These are phyloP conservation scores for Drosophila eohydei DNA, from an alignment of 2,888 invertebrate species.

Conservation along the genomic window DNA sequence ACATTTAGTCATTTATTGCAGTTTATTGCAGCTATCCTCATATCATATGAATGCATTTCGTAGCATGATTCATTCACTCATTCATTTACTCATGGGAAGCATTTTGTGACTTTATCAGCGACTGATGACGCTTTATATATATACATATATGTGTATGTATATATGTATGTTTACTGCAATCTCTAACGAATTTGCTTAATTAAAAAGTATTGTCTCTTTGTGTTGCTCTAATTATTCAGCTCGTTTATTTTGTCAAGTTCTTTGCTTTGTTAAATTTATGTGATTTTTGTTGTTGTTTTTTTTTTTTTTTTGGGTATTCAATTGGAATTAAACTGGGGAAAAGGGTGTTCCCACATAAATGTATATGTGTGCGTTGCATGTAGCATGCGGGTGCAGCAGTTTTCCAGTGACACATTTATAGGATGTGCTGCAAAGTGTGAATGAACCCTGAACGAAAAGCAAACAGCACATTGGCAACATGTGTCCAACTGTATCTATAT, in stretches of 20 bases:
- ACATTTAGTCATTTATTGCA: constrained; percentile 29
- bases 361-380: not conserved
- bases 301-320: constrained; percentile 1
- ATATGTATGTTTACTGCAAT: not conserved
- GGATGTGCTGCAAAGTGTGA: constrained; percentile 36
- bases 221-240: constrained; percentile 3
- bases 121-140: constrained; percentile 1
- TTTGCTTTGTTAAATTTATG: constrained; percentile 10
- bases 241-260: constrained; percentile 2
- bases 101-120: constrained; percentile 40
- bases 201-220: constrained; percentile 15
- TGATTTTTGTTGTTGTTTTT: not conserved
- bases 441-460: constrained; percentile 25
- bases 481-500: constrained; percentile 10
- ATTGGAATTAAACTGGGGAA: constrained; percentile 16
- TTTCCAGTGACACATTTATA: constrained; percentile 57
- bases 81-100: constrained; percentile 20
- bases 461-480: constrained; percentile 35
- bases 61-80: constrained; percentile 38
- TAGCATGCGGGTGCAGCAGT: constrained; percentile 42
- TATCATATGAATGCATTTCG: constrained; percentile 22
- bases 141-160: not conserved
- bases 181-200: constrained; percentile 4
- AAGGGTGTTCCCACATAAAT: constrained; percentile 17
- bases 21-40: not conserved